Evolutionary conservation across 2,888 invertebrate genomes (phyloP).

Genomic region (Chalcosyrphus nemorum): DNA sequence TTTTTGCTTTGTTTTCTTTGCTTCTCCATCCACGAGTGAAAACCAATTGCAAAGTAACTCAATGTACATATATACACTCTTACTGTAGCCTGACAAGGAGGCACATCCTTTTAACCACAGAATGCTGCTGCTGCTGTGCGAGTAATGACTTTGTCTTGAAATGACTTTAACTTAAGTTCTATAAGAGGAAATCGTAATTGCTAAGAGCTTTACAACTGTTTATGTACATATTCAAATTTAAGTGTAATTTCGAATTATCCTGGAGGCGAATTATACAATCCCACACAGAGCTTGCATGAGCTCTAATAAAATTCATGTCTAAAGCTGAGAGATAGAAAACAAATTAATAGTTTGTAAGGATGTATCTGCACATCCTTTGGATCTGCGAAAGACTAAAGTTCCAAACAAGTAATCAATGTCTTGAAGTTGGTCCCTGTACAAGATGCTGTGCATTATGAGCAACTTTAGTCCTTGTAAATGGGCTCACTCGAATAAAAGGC

Average conservation of each 20-base stretch:
- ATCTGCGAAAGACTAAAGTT: background rate
- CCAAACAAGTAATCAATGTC: background rate
- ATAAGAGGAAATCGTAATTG: background rate
- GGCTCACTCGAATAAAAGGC: too few species aligned
- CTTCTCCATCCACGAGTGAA: background rate
- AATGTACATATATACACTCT: background rate
- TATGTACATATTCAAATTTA: background rate
- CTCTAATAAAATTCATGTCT: background rate
- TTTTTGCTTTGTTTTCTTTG: background rate
- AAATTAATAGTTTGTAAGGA: background rate
- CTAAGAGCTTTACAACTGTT: background rate
- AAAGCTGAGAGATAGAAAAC: background rate
- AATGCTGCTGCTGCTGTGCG: too few species aligned
- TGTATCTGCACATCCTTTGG: background rate
- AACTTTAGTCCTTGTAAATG: too few species aligned
- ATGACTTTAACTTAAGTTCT: background rate
- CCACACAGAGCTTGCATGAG: background rate
- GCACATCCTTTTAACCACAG: background rate
- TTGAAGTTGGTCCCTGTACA: background rate
- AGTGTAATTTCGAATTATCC: background rate
- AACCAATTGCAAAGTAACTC: background rate
- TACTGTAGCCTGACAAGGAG: background rate
- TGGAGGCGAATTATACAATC: too few species aligned
- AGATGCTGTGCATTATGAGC: background rate
- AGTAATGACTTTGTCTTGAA: background rate